These are phyloP conservation scores for Danaus plexippus DNA, from an alignment of 1,140 invertebrate genomes.

Conservation along the genomic window DNA sequence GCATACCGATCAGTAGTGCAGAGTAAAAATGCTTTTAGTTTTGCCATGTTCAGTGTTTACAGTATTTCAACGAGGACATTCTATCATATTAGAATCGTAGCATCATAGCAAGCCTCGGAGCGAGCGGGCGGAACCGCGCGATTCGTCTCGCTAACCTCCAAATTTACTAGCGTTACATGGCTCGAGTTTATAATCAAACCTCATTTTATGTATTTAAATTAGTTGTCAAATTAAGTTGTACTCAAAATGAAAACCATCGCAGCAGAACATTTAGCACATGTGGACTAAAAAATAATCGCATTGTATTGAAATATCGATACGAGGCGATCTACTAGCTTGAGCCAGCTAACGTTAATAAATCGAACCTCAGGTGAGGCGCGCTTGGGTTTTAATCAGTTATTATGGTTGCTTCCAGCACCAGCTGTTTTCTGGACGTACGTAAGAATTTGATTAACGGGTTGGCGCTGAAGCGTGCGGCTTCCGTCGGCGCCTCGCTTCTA, in stretches of 20 bases:
- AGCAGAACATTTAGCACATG: no score
- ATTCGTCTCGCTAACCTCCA: constrained; percentile 17
- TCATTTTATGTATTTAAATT: no score
- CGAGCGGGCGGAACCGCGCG: constrained; percentile 34
- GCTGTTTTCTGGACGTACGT: constrained; percentile 79
- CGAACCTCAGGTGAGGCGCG: constrained; percentile 25
- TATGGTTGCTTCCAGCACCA: constrained; percentile 80
- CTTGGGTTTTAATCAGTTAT: constrained; percentile 47
- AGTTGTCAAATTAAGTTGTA: no score
- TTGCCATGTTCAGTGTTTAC: constrained; percentile 10
- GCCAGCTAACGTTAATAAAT: constrained; percentile 17
- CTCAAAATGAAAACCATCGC: no score
- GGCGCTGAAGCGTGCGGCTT: constrained; percentile 14
- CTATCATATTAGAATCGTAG: neutral
- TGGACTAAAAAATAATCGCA: no score
- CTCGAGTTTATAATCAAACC: neutral
- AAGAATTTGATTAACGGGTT: constrained; percentile 41
- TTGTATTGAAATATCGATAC: no score
- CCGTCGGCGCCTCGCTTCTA: constrained; percentile 11
- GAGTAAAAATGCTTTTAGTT: no score
- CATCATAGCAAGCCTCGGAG: constrained; percentile 16
- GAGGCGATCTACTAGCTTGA: constrained; percentile 1
- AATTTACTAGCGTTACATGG: constrained; percentile 17
- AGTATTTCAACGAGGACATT: constrained; percentile 5
- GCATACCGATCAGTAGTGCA: no score